Conservation (phyloP, 2,113 vertebrate species). For the Rhynchomys soricoides region DNA sequence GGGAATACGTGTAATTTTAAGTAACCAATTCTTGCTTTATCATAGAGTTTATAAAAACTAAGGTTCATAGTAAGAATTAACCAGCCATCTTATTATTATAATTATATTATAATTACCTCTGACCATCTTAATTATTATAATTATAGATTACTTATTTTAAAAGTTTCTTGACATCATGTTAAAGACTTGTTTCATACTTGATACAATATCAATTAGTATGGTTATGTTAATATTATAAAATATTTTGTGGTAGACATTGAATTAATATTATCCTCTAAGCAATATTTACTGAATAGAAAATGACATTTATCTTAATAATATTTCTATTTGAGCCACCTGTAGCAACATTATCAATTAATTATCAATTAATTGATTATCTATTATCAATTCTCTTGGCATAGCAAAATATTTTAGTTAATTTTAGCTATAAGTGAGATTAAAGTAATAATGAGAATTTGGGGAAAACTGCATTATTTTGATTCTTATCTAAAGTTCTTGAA, state of each 20-base stretch:
- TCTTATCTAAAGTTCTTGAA: neutral
- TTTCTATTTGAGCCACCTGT: neutral
- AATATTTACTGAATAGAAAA: neutral
- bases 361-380: too few relatives aligned
- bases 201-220: neutral
- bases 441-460: neutral
- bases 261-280: neutral
- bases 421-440: neutral
- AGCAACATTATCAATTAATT: neutral
- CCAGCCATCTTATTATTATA: neutral
- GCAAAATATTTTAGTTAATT: neutral
- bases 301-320: neutral
- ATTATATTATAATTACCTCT: too few relatives aligned
- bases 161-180: neutral
- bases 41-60: neutral
- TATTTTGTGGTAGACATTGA: neutral
- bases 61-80: neutral
- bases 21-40: neutral
- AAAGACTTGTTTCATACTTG: neutral
- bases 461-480: neutral
- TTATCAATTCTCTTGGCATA: neutral
- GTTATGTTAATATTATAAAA: neutral
- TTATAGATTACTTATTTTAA: neutral
- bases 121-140: too few relatives aligned
- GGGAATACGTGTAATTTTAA: neutral